Base-by-base conservation (phyloP, 1,140 invertebrate genomes). In the Ceratosolen solmsi region DNA sequence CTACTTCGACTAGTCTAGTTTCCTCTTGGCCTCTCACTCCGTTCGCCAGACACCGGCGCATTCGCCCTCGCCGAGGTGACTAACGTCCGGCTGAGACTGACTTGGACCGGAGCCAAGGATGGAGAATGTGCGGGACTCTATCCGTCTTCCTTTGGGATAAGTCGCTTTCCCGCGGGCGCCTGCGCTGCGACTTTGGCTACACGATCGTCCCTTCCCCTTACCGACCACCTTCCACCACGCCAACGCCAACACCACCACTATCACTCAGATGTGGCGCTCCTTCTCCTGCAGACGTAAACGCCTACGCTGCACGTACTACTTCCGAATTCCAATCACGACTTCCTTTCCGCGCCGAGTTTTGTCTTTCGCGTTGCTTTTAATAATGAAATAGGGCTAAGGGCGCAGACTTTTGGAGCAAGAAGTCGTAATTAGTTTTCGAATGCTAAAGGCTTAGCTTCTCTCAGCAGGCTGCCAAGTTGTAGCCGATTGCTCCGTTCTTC, bases 11-110 rank as follows among this genome's bases (percentile, higher is more conserved):
- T 49, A 15, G 17, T 51, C 49, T 25, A 68, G 46, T 27, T 68
- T 70, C 63, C 60, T 68, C 63, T 78, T 70, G 41, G 75, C 75
- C 25, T 78, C 76, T 51, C 76, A 30, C 76, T 68, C 46, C 1
- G 25, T 54, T 56, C 9, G 25, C 51, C 22, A 33, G 33, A 30
- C 22, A 30, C 72, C 30, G n/a, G 41, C 38, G 11, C n/a, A 25
- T 46, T 49, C 38, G 41, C 70, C 38, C 38, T 46, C 41, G 41
- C 70, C n/a, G 38, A 76, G 41, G 38, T 65, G 74, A 76, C 74
- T 76, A 76, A 65, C 74, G 60, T 68, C 76, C 22, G 73, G 22
- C 73, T 27, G 51, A 20, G 30, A 13, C 65, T 38, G 70, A 13
- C 17, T 33, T 79, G 65, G 77, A 54, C 15, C 30, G 20, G 9